Evolutionary conservation across 2,113 vertebrate genomes (phyloP).

Genomic region (Tursiops truncatus): DNA sequence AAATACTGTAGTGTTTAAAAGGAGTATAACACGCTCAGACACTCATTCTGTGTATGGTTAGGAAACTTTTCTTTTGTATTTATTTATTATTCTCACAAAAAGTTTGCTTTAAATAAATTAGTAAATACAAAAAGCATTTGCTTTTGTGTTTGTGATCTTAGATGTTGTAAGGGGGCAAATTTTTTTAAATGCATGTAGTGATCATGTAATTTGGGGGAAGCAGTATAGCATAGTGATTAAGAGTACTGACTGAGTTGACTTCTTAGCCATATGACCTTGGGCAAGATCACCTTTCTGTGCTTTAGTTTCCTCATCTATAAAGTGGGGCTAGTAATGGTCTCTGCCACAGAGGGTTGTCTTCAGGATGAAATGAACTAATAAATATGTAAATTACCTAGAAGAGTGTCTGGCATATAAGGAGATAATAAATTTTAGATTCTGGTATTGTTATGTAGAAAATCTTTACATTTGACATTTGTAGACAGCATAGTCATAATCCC

Average conservation of each 20-base stretch:
- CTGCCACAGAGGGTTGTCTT: not conserved
- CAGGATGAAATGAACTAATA: not conserved
- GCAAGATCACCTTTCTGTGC: not conserved
- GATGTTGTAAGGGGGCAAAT: not conserved
- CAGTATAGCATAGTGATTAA: not conserved
- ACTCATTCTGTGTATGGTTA: not conserved
- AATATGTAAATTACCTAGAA: not conserved
- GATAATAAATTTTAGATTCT: not conserved
- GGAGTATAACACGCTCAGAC: not conserved
- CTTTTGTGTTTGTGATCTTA: conserved; percentile 18
- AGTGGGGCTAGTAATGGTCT: not conserved
- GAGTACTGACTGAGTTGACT: not conserved
- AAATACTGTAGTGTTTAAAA: not conserved
- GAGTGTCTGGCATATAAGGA: not conserved
- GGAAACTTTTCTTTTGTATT: not conserved
- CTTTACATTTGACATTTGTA: conserved; percentile 27
- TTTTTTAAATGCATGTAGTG: not conserved
- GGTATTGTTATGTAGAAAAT: not conserved
- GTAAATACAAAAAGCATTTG: not conserved
- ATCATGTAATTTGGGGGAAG: not conserved
- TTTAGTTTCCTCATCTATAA: not conserved
- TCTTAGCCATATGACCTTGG: not conserved
- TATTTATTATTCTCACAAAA: conserved; percentile 37
- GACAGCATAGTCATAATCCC: not conserved
- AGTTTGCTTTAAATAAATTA: conserved; percentile 28